Percentiles rank a stretch among this genome's conserved stretches.
Conservation (phyloP, 2,797 vertebrate genomes). For the Acestrorhynchus altus region DNA sequence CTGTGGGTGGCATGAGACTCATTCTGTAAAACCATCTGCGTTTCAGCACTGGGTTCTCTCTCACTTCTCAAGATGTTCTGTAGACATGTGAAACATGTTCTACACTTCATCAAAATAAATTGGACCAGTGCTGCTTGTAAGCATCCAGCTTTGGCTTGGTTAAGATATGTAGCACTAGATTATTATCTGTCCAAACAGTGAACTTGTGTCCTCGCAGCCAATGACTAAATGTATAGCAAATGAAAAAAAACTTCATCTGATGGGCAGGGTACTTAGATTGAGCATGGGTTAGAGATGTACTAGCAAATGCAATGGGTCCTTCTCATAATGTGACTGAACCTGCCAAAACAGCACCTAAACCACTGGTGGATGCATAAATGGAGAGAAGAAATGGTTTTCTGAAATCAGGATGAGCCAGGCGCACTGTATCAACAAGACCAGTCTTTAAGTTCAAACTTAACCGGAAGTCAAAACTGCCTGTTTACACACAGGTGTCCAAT, state of each 20-base stretch:
- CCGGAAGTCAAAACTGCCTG: background rate
- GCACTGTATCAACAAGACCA: background rate
- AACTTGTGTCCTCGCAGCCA: constrained; percentile 25
- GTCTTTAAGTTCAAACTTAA: background rate
- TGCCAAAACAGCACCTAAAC: constrained; percentile 12
- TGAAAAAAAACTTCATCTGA: constrained; percentile 13
- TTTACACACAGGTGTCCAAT: constrained; percentile 27
- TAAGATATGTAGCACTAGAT: constrained; percentile 6
- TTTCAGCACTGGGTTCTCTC: background rate
- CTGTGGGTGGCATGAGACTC: too few relatives aligned
- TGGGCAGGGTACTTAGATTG: constrained; percentile 31
- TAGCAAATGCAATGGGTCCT: constrained; percentile 7
- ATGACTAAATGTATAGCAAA: constrained; percentile 24
- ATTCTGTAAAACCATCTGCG: too few relatives aligned
- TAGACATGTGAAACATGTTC: background rate
- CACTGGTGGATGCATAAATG: constrained; percentile 1
- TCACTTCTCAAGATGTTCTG: background rate
- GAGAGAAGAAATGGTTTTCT: constrained; percentile 9
- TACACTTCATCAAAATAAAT: background rate
- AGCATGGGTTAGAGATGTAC: too few relatives aligned
- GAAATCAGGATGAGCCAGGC: constrained; percentile 20
- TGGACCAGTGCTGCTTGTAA: too few relatives aligned
- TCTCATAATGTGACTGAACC: background rate
- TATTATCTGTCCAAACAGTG: constrained; percentile 10
- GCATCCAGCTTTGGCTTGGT: constrained; percentile 6